A percentile compares a stretch with the other conserved stretches of the same genome.
These are phyloP conservation scores for Caenorhabditis sulstoni DNA, from an alignment of 2,888 invertebrate species.

Conservation along the genomic window DNA sequence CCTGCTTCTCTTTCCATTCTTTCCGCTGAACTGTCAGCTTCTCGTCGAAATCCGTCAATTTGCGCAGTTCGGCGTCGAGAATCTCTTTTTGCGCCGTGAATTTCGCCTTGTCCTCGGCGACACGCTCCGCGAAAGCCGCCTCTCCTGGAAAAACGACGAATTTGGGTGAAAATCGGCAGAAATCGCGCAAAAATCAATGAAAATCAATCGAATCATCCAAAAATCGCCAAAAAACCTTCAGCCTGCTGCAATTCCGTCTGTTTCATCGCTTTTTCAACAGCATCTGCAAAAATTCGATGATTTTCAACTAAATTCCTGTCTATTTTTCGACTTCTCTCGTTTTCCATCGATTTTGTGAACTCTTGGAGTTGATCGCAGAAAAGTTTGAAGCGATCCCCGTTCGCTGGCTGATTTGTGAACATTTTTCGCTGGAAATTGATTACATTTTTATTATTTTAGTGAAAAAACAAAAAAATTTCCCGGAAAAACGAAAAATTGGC, in stretches of 20 bases:
- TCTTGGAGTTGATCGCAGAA: conserved; percentile 40
- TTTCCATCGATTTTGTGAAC: conserved; percentile 22
- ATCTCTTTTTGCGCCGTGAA: conserved; percentile 3
- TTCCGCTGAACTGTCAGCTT: conserved; percentile 21
- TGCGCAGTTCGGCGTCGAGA: conserved; percentile 25
- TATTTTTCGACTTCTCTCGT: conserved; percentile 17
- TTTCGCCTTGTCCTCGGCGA: conserved; percentile 40
- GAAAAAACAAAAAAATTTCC: background rate
- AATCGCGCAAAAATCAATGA: background rate
- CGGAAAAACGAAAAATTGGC: background rate
- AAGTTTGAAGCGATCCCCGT: conserved; percentile 22
- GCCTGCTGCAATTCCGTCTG: conserved; percentile 19
- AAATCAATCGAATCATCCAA: too few relatives aligned
- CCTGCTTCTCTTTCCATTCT: conserved; percentile 21
- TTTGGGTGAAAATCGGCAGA: too few relatives aligned
- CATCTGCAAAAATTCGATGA: conserved; percentile 25
- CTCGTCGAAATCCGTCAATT: conserved; percentile 17
- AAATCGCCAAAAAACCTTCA: too few relatives aligned
- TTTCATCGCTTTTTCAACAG: conserved; percentile 27
- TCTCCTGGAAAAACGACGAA: conserved; percentile 32
- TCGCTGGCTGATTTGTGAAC: conserved; percentile 6
- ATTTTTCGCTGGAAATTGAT: too few relatives aligned
- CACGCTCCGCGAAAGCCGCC: conserved; percentile 18
- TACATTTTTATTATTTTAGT: too few relatives aligned
- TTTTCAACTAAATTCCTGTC: background rate